A percentile compares a stretch with the other conserved stretches of the same genome.
These are phyloP conservation scores for Neosilurus hyrtlii DNA, from an alignment of 2,797 vertebrate genomes.

Conservation along the genomic window DNA sequence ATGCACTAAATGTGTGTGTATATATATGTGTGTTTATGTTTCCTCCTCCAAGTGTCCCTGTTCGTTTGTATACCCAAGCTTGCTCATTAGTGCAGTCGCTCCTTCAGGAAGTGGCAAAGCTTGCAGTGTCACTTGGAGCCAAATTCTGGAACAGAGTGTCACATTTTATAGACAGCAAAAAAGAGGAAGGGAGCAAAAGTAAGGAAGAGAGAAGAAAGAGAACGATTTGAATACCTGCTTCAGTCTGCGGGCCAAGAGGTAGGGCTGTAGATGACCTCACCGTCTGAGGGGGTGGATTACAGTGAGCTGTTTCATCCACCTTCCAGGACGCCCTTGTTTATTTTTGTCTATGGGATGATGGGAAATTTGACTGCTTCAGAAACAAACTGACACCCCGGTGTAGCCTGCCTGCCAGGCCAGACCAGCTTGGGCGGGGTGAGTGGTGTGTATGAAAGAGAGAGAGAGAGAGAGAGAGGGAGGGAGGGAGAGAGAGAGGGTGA, in stretches of 20 bases:
- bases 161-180: conserved; percentile 55
- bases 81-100: conserved; percentile 24
- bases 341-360: conserved; percentile 77
- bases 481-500: not conserved
- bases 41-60: not conserved
- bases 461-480: not conserved
- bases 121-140: conserved; percentile 51
- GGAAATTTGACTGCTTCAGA: conserved; percentile 78
- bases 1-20: not conserved
- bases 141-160: conserved; percentile 59
- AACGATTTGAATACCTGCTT: conserved; percentile 46
- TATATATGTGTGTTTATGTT: conserved; percentile 19
- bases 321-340: conserved; percentile 73
- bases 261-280: conserved; percentile 58
- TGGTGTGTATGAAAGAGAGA: not conserved
- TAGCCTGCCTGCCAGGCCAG: conserved; percentile 57
- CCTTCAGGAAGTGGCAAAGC: conserved; percentile 55
- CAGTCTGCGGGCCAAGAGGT: conserved; percentile 41
- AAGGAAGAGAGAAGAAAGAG: conserved; percentile 25
- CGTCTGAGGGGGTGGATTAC: conserved; percentile 59
- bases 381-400: conserved; percentile 71
- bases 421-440: conserved; percentile 36
- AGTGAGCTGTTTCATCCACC: conserved; percentile 59
- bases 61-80: conserved; percentile 41
- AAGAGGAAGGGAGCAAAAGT: not conserved